A percentile compares a stretch with the other conserved stretches of the same genome.
Conservation (phyloP, 2,113 vertebrate genomes). For the Pantherophis guttatus region DNA sequence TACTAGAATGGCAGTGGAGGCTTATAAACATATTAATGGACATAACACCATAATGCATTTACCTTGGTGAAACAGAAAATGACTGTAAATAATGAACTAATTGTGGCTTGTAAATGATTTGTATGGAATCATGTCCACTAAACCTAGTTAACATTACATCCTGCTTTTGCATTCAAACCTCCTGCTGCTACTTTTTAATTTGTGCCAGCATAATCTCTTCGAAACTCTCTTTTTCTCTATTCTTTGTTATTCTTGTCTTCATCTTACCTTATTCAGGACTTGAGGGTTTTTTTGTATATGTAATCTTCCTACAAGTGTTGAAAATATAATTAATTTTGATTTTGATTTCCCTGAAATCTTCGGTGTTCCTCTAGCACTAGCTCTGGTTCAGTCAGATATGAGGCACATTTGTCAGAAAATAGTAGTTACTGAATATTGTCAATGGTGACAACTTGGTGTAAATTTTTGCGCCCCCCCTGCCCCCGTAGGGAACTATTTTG, state of each 20-base stretch:
- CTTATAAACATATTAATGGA: slow-evolving; percentile 89
- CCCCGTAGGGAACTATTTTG: neutral
- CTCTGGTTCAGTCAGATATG: slow-evolving; percentile 65
- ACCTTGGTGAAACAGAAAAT: slow-evolving; percentile 75
- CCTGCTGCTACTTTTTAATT: slow-evolving; percentile 89
- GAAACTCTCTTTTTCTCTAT: slow-evolving; percentile 67
- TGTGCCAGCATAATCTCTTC: slow-evolving; percentile 82
- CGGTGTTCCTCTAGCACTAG: slow-evolving; percentile 62
- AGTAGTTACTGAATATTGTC: slow-evolving; percentile 65
- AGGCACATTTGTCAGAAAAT: slow-evolving; percentile 61
- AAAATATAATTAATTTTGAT: slow-evolving; percentile 60
- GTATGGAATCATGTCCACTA: slow-evolving; percentile 82
- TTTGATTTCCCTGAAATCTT: slow-evolving; percentile 66
- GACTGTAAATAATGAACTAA: slow-evolving; percentile 98
- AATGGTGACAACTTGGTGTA: slow-evolving; percentile 52
- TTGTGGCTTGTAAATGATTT: slow-evolving; percentile 91
- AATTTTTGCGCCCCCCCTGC: slow-evolving; percentile 26
- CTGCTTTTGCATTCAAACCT: slow-evolving; percentile 88
- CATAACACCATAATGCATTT: slow-evolving; percentile 74
- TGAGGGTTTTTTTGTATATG: slow-evolving; percentile 73
- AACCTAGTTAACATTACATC: slow-evolving; percentile 81
- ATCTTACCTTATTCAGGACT: slow-evolving; percentile 72
- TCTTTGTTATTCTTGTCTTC: slow-evolving; percentile 64
- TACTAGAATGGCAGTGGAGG: slow-evolving; percentile 68
- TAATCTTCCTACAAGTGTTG: slow-evolving; percentile 72